A percentile compares a stretch with the other conserved stretches of the same genome.
These are phyloP conservation scores for Drosophila busckii DNA, from an alignment of 1,140 invertebrate species.

Conservation along the genomic window DNA sequence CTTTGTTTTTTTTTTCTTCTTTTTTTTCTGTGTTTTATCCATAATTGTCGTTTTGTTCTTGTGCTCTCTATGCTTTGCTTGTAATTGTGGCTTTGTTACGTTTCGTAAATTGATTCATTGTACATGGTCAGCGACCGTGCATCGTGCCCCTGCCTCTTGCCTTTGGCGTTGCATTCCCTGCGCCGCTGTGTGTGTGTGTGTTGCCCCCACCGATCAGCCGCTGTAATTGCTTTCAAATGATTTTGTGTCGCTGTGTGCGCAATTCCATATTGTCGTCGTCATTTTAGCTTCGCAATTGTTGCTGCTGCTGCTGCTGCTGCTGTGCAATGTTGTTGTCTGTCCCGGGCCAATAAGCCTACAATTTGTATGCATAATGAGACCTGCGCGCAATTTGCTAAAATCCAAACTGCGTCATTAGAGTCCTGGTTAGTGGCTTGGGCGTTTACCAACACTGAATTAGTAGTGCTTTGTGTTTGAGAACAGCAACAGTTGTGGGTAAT, in stretches of 20 bases:
- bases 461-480: no score
- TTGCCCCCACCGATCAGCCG: constrained; percentile 12
- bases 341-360: constrained; percentile 62
- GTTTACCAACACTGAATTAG: no score
- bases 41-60: constrained; percentile 43
- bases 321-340: constrained; percentile 9
- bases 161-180: neutral
- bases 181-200: constrained; percentile 15
- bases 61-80: constrained; percentile 33
- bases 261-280: constrained; percentile 60
- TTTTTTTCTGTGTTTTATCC: constrained; percentile 14
- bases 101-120: constrained; percentile 76
- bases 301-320: constrained; percentile 5
- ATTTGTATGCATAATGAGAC: constrained; percentile 71
- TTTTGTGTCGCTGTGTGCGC: constrained; percentile 70
- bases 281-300: constrained; percentile 31
- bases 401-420: no score
- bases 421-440: no score
- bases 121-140: constrained; percentile 45
- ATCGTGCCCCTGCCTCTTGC: neutral
- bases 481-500: no score
- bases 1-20: constrained; percentile 56
- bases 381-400: constrained; percentile 58
- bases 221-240: constrained; percentile 75
- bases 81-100: constrained; percentile 75